These are phyloP conservation scores for Caenorhabditis sp. DNA, from an alignment of 2,888 invertebrate species.

Conservation along the genomic window DNA sequence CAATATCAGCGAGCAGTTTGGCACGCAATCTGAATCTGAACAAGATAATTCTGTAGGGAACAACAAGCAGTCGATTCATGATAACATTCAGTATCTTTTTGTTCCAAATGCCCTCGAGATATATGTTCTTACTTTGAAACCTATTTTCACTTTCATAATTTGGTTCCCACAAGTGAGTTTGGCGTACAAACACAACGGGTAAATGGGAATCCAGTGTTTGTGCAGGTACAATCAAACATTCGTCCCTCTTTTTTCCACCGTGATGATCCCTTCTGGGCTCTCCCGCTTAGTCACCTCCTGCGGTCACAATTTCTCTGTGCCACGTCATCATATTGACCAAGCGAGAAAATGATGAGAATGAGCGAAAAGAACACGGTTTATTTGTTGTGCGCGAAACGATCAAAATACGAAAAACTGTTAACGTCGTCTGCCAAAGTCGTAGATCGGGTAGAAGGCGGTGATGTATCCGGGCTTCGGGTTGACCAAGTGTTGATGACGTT, in stretches of 20 bases:
- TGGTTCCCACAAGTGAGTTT: conserved; percentile 11
- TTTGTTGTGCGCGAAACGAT: conserved; percentile 37
- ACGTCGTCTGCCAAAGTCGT: conserved; percentile 28
- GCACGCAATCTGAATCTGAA: no score
- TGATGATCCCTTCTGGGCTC: conserved; percentile 17
- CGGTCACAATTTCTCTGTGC: conserved; percentile 11
- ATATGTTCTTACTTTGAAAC: no score
- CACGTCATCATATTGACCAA: conserved; percentile 32
- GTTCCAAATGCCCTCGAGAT: no score
- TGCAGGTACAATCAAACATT: conserved; percentile 50
- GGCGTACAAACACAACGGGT: no score
- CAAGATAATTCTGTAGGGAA: no score
- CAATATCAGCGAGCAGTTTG: no score
- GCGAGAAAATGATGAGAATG: conserved; percentile 3
- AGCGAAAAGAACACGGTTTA: conserved; percentile 2
- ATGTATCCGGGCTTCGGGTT: conserved; percentile 38
- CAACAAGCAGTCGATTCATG: no score
- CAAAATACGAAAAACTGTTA: conserved; percentile 44
- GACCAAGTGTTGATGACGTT: conserved; percentile 27
- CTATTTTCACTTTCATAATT: neutral
- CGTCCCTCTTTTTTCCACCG: conserved; percentile 5
- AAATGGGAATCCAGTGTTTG: no score
- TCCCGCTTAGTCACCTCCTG: neutral
- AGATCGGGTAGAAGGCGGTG: conserved; percentile 29
- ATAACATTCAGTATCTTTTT: no score